Evolutionary conservation across 2,797 vertebrate genomes (phyloP), one percentile per base, ranked within the genome.

Genomic region (Dryobates pubescens): DNA sequence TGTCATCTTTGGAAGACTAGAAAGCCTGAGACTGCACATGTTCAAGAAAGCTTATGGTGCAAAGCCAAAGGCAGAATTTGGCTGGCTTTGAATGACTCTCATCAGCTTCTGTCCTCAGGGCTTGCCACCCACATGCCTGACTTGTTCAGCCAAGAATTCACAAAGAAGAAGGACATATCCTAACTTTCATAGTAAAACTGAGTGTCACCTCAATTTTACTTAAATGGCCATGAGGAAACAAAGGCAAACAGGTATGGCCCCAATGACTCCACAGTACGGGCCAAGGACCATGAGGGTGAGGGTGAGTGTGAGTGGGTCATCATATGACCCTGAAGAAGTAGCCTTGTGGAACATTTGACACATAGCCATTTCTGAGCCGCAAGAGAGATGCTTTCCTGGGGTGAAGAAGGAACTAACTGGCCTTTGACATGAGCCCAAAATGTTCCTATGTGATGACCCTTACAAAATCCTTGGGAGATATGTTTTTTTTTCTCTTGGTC

Each of bases 261-360:
- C 9, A 4, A 13, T 62, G 47, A 53, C 10, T 72, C 51, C 22
- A 16, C 49, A 41, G 3, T 11, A 73, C 68, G 36, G 30, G 7
- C 9, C 49, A 79, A 77, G 20, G 34, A 36, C 15, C 7, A 3
- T 7, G 8, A 16, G 26, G 12, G 13, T 3, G 6, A 17, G 5
- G 17, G 29, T 0, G 0, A 36, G 14, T 13, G 29, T 0, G 0
- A 36, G 14, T 13, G 4, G 11, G 9, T 70, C 26, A 43, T 26
- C n/a, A 62, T 30, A 51, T 18, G 34, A 7, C 9, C 27, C 23
- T 9, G 26, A 24, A 71, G 34, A 82, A 77, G 12, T 58, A 58
- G 65, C 58, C 41, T 17, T 63, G 41, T 26, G 36, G n/a, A 63
- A 23, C 10, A 29, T 45, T 19, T 61, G 71, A 27, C 57, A 67